phyloP scores from a whole-genome alignment of 1,140 invertebrate species.

The Drosophila albomicans region DNA sequence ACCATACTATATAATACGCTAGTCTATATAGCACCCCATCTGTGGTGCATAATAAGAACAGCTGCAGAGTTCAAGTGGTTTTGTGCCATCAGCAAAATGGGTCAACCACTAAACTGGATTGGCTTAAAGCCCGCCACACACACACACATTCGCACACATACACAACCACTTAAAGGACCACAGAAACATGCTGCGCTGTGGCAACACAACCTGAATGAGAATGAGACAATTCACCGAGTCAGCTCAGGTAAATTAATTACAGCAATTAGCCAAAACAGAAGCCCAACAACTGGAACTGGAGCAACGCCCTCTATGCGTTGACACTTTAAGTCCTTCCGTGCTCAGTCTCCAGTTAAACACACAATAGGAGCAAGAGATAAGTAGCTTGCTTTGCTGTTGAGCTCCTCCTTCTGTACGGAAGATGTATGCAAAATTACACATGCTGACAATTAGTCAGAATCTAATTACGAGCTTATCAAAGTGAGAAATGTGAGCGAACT shows the following conservation, averaged over 20 bases:
- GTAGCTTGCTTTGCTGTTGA: background rate
- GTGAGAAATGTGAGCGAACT: background rate
- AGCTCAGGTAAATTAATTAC: constrained; percentile 74
- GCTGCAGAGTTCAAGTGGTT: constrained; percentile 46
- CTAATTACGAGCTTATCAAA: constrained; percentile 10
- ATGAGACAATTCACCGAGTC: constrained; percentile 57
- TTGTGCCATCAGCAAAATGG: constrained; percentile 66
- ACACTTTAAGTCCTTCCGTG: constrained; percentile 16
- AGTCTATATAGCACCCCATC: constrained; percentile 6
- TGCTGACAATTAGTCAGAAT: constrained; percentile 13
- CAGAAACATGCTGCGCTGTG: constrained; percentile 19
- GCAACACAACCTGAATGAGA: background rate
- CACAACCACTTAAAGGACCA: constrained; percentile 28
- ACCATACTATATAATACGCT: background rate
- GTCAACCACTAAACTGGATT: constrained; percentile 32
- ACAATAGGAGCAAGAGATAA: constrained; percentile 11
- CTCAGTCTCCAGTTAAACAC: background rate
- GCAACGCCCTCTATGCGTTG: constrained; percentile 1
- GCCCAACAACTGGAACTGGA: constrained; percentile 1
- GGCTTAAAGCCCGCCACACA: constrained; percentile 14
- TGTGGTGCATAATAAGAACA: constrained; percentile 50
- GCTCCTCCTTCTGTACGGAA: background rate
- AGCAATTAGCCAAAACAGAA: constrained; percentile 60
- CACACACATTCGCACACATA: background rate
- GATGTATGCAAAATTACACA: constrained; percentile 12